Evolutionary conservation across 2,797 vertebrate genomes (phyloP), one percentile per base, ranked within the genome.

Genomic region (Nannoperca obscura): DNA sequence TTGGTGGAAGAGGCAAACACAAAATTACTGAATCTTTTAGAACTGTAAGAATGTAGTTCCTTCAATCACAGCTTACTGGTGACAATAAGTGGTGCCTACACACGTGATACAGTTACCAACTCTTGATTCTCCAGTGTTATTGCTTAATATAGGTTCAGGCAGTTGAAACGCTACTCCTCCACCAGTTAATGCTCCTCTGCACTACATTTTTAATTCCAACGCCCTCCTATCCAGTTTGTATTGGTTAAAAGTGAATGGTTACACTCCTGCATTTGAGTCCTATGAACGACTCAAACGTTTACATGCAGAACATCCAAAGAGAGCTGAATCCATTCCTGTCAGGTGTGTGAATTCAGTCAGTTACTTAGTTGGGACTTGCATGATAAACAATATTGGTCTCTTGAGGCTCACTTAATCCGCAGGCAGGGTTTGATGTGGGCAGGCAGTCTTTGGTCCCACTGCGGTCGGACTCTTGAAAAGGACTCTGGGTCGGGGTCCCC

Each of bases 351-450:
- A 54, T 62, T 52, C 60, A 59, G 68, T 64, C 66, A 34, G 63
- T 52, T 53, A 68, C 65, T 82, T 63, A 42, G 32, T 50, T 7
- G 7, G 62, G 73, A 71, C 32, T 63, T 12, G 19, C 64, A 47
- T 52, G 71, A 65, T 83, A 76, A 85, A 87, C 66, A 38, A 73
- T 57, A 71, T 30, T 74, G 74, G 73, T 54, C 86, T 76, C 83
- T 47, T 3, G 57, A 71, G 86, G 81, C 71, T 68, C 52, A 50
- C 54, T 70, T 78, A 60, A 76, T 86, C 77, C 27, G 0, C 42
- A 42, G 62, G 46, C 79, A 17, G 68, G 60, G 76, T 91, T 93
- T 93, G 71, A 91, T 90, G 92, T 92, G 86, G 88, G 27, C 71
- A n/a, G 68, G 55, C 77, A 34, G 69, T 72, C 80, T 87, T 86